Evolutionary conservation across 2,797 vertebrate genomes (phyloP).

Genomic region (Hydrophis major): DNA sequence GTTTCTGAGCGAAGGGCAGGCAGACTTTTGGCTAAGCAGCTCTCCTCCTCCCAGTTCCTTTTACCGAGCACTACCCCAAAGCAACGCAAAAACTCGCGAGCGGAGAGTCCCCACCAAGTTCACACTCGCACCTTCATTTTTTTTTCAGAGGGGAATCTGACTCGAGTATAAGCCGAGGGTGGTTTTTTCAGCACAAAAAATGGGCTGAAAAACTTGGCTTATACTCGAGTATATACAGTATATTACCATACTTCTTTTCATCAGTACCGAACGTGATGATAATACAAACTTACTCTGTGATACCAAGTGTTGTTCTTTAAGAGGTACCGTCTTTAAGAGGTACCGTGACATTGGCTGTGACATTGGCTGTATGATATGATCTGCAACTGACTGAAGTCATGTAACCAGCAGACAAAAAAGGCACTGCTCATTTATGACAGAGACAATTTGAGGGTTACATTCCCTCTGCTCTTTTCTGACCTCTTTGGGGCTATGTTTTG

Average conservation of each 20-base stretch:
- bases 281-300: neutral
- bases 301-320: neutral
- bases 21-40: no score
- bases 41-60: no score
- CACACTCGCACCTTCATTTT: no score
- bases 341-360: neutral
- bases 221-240: neutral
- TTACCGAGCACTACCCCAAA: no score
- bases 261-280: neutral
- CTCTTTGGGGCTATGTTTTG: neutral
- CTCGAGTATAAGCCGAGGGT: no score
- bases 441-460: neutral
- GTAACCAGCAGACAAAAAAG: neutral
- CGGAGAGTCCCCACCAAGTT: no score
- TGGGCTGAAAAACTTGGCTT: no score
- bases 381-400: neutral
- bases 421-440: neutral
- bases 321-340: neutral
- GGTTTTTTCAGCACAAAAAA: no score
- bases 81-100: no score
- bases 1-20: no score
- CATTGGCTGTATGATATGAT: neutral
- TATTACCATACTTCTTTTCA: neutral
- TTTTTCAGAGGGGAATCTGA: no score
- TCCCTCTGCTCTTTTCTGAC: neutral